Percentiles rank a stretch among this genome's conserved stretches.
Evolutionary conservation across 2,113 vertebrate species (phyloP).

Genomic region (Talpa occidentalis): DNA sequence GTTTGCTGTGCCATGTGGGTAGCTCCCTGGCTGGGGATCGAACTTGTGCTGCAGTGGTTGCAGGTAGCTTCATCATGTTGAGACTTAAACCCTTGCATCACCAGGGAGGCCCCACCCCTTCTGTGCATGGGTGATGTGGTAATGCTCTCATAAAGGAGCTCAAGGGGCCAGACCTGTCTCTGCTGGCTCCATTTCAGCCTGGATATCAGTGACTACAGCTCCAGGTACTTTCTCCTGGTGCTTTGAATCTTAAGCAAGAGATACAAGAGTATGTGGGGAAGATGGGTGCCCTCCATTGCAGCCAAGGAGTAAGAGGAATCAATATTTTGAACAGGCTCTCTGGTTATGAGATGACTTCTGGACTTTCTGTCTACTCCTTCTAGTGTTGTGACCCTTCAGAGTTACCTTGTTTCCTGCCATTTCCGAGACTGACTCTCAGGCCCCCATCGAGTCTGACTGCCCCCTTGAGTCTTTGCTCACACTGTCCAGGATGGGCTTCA

Average conservation of each 20-base stretch:
- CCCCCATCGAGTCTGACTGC: background rate
- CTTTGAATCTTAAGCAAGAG: background rate
- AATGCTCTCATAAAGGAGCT: background rate
- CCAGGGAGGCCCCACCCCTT: too few species aligned
- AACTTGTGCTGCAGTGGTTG: too few species aligned
- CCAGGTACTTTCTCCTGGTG: background rate
- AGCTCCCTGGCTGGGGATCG: too few species aligned
- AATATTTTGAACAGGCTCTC: background rate
- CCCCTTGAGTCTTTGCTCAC: background rate
- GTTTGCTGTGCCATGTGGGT: too few species aligned
- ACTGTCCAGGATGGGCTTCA: background rate
- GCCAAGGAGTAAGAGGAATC: background rate
- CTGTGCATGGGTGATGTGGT: accelerated
- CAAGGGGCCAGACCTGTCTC: background rate
- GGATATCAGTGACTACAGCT: background rate
- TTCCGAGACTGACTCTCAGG: background rate
- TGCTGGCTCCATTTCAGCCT: background rate
- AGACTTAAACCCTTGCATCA: too few species aligned
- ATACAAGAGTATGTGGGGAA: background rate
- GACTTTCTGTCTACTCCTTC: background rate
- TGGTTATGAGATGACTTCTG: background rate
- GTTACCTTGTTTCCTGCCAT: background rate
- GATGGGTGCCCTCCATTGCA: background rate
- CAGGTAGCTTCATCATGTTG: too few species aligned
- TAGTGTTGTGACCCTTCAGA: background rate